Percentiles rank a stretch among this genome's conserved stretches.
Conservation (phyloP, 2,797 vertebrate genomes). For the Sebastes iracundus region DNA sequence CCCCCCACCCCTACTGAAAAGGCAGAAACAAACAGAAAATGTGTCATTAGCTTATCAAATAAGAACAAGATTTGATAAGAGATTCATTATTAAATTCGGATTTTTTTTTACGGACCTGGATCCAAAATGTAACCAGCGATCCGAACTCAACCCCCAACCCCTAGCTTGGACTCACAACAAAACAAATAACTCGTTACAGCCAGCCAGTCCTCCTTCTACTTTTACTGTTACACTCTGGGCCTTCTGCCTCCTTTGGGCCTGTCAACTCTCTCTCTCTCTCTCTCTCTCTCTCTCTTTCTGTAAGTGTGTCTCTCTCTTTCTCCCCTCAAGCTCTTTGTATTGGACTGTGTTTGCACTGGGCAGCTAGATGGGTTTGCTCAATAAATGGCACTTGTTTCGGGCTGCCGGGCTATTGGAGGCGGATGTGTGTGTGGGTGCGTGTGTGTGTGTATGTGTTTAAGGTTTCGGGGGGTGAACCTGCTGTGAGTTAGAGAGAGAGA, state of each 20-base stretch:
- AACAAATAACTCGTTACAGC: conserved; percentile 31
- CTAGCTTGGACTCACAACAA: background rate
- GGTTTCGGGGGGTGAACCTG: background rate
- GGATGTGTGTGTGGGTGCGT: conserved; percentile 8
- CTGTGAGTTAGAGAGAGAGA: background rate
- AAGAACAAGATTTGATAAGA: background rate
- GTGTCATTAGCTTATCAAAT: background rate
- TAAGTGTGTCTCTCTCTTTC: background rate
- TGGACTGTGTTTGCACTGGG: conserved; percentile 52
- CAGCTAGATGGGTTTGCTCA: conserved; percentile 46
- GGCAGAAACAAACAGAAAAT: background rate
- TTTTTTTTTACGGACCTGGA: background rate
- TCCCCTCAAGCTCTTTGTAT: conserved; percentile 41
- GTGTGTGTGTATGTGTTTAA: background rate
- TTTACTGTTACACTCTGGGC: background rate
- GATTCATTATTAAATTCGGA: background rate
- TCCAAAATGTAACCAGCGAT: background rate
- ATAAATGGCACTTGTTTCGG: conserved; percentile 52
- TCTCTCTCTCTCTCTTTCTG: conserved; percentile 5
- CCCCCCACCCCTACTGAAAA: background rate
- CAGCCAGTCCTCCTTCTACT: background rate
- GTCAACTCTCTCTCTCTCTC: conserved; percentile 5
- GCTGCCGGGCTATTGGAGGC: conserved; percentile 24
- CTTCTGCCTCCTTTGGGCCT: conserved; percentile 15
- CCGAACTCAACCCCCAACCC: background rate